Base-by-base conservation (phyloP, 2,113 vertebrate genomes). In the Lepus americanus region DNA sequence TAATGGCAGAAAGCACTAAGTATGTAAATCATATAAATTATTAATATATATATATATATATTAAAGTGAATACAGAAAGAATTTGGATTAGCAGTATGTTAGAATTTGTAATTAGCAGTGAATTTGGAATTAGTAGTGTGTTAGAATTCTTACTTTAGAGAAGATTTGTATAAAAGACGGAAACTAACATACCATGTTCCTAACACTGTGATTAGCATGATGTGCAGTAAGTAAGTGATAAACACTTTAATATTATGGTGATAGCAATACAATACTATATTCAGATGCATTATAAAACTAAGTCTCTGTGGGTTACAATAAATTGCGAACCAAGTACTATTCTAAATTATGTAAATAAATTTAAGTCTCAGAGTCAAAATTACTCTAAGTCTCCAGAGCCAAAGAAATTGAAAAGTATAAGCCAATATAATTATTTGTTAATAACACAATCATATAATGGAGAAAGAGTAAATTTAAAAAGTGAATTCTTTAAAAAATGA, bases 331-430 rank as follows among this genome's bases (percentile, higher is more conserved):
- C 64, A 83, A 84, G 33, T 87, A 66, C 51, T 79, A 53, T 80
- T 74, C 7, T 83, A 87, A 96, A 87, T 87, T 76, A 70, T 20
- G 59, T 39, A 73, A 87, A 74, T 72, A 92, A 82, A 79, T 88
- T 83, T 80, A 73, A 44, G 3, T 95, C 29, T 87, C 61, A 51
- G 14, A 87, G 64, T 90, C 22, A 84, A 95, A 94, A 92, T 96
- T 90, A 59, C 63, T 80, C 9, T 73, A 90, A n/a, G 13, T 94
- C 33, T 87, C 22, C 5, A 66, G 59, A 84, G 72, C 4, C 20
- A 8, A 39, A 19, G 12, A 85, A 92, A 67, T 31, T 78, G 31
- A 95, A 95, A 89, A 59, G 20, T 31, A 27, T 61, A 13, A 86
- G 1, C 49, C 36, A 89, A 63, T 11, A 59, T 22, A 63, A 86